Conservation (phyloP, 2,888 invertebrate species). For the Isoperla grammatica region DNA sequence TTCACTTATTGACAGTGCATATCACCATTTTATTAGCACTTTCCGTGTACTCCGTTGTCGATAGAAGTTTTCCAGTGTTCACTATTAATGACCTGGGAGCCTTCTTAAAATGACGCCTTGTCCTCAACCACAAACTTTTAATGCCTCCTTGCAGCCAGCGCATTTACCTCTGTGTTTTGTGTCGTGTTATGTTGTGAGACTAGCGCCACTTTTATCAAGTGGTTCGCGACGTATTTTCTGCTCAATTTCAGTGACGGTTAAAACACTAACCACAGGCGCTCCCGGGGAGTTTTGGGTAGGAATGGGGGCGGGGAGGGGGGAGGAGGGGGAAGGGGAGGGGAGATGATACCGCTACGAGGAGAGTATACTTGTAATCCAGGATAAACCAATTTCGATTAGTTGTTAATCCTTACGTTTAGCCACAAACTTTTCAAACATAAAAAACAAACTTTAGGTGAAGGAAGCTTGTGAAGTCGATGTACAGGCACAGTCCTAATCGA, state of each 20-base stretch:
- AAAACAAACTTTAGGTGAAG: not conserved
- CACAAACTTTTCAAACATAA: conserved; percentile 8
- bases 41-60: too few relatives aligned
- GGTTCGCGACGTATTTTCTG: not conserved
- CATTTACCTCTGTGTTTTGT: too few relatives aligned
- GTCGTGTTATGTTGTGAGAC: too few relatives aligned
- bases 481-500: too few relatives aligned
- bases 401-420: conserved; percentile 9
- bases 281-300: not conserved
- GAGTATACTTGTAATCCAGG: conserved; percentile 8
- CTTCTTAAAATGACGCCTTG: too few relatives aligned
- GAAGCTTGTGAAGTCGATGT: too few relatives aligned
- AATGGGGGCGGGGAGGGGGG: not conserved
- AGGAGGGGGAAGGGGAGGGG: not conserved
- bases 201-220: not conserved
- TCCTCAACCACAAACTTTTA: too few relatives aligned
- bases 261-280: not conserved
- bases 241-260: conserved; percentile 12
- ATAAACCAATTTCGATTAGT: conserved; percentile 19
- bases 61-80: too few relatives aligned
- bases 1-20: too few relatives aligned
- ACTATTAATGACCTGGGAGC: too few relatives aligned
- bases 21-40: too few relatives aligned
- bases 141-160: too few relatives aligned
- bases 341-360: not conserved